Evolutionary conservation across 1,140 invertebrate species (phyloP), one percentile per base, ranked within the genome.

Genomic region (Drosophila quadrilineata): DNA sequence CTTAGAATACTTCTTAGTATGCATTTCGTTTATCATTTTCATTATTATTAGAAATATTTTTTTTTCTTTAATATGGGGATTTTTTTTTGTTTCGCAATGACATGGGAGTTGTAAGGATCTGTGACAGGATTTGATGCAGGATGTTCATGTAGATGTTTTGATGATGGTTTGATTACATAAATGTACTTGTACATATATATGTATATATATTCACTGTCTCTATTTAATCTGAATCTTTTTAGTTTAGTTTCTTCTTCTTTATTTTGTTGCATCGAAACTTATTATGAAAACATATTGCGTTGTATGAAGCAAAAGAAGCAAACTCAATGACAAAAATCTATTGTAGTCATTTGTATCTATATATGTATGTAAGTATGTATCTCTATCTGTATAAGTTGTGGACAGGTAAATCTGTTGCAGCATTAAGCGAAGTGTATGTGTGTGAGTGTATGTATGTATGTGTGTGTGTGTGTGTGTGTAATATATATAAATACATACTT

Each of bases 271-370:
- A n/a, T n/a, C n/a, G 12, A 29, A 53, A 62, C 58, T 17, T 38
- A 36, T 48, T 19, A 41, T 22, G 12, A 62, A 53, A 57, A 22
- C 28, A 58, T 41, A 58, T n/a, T n/a, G n/a, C n/a, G 26, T 29
- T 50, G 17, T 60, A 40, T 63, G 58, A 76, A 76, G 77, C 76
- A 68, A 82, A 82, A 60, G n/a, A 82, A 82, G 76, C 72, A 26
- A 84, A 80, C 58, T 33, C 26, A 80, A 50, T 45, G 54, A 54
- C 53, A 72, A 63, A 3, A 14, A 38, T 53, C 17, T 52, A 28
- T 43, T 65, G 36, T 62, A 57, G 31, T 41, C 48, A 50, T 21
- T n/a, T 33, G 43, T 26, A 43, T 52, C 31, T 17, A 6, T 48
- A n/a, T 46, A 17, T 22, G 28, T 53, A 14, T 53, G 16, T 17